Evolutionary conservation across 2,888 invertebrate species (phyloP).

Genomic region (Blastobasis lacticolella): DNA sequence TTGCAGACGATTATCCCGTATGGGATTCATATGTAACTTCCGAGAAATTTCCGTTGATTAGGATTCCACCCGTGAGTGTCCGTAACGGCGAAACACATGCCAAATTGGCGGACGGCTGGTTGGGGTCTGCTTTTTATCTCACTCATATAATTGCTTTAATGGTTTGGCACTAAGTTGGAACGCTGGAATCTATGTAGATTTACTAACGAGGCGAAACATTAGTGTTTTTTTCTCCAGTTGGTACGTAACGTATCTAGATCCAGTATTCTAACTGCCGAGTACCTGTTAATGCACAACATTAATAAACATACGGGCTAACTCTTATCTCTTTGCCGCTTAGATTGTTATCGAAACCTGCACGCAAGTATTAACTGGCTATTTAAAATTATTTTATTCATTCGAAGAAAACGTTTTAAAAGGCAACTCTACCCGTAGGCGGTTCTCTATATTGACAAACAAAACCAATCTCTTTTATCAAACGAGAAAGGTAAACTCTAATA

Average conservation of each 20-base stretch:
- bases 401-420: constrained; percentile 1
- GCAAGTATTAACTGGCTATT: constrained; percentile 6
- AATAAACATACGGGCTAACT: not conserved
- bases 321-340: constrained; percentile 2
- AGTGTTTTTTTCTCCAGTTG: no score
- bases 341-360: constrained; percentile 7
- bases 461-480: not conserved
- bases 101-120: no score
- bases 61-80: constrained; percentile 6
- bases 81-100: no score
- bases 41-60: constrained; percentile 26
- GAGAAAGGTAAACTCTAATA: not conserved
- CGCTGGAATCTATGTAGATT: no score
- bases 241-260: no score
- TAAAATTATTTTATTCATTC: constrained; percentile 4
- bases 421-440: not conserved
- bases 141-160: no score
- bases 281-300: not conserved
- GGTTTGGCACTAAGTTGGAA: no score
- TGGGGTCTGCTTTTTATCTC: no score
- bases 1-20: constrained; percentile 39
- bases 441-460: constrained; percentile 1
- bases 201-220: no score
- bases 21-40: constrained; percentile 25
- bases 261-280: not conserved